Conservation (phyloP, 1,140 invertebrate genomes). For the Lasioglossum baleicum region DNA sequence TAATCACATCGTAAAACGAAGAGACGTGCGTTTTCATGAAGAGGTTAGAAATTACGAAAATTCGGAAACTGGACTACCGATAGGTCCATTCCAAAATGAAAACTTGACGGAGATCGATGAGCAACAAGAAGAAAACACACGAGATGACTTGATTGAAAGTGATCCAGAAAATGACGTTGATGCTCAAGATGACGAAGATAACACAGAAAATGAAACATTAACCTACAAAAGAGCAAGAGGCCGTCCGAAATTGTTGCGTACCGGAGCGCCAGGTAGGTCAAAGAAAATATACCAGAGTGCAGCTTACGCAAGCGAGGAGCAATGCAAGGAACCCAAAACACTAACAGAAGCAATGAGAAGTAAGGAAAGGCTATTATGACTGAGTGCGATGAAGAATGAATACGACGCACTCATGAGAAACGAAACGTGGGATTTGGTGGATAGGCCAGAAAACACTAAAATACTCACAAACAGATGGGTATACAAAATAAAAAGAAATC, state of each 20-base stretch:
- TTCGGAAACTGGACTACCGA: not conserved
- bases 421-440: not conserved
- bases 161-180: not conserved
- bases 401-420: not conserved
- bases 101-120: not conserved
- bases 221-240: not conserved
- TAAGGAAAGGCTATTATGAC: not conserved
- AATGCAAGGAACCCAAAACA: constrained; percentile 42
- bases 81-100: not conserved
- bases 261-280: not conserved
- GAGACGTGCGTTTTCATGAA: constrained; percentile 1
- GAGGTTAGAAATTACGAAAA: not conserved
- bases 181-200: not conserved
- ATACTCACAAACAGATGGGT: constrained; percentile 4
- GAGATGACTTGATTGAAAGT: not conserved
- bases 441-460: not conserved
- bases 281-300: constrained; percentile 31
- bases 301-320: constrained; percentile 42
- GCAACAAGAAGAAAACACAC: not conserved
- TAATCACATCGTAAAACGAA: not conserved
- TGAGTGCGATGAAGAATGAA: not conserved
- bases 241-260: not conserved
- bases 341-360: not conserved
- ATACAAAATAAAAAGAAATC: not conserved
- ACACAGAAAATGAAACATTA: not conserved